These are phyloP conservation scores for Bergia sp. DNA, from an alignment of 92 coral and sea anemone species.

Conservation along the genomic window DNA sequence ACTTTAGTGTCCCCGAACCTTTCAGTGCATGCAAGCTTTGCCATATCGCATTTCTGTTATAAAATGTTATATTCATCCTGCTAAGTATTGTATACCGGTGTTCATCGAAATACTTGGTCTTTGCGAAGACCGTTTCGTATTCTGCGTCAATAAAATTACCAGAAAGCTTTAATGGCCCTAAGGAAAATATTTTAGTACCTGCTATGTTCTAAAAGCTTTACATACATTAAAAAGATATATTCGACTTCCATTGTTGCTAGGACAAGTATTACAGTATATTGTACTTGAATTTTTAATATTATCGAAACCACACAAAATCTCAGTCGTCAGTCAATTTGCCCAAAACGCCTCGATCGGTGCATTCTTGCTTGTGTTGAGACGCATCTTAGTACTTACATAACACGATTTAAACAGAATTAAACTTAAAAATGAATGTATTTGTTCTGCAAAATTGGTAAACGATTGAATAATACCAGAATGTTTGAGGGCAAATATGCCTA, in stretches of 20 bases:
- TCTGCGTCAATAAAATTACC: background rate
- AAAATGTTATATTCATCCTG: background rate
- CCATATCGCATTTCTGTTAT: too few relatives aligned
- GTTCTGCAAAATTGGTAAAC: too few relatives aligned
- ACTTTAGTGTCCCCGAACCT: too few relatives aligned
- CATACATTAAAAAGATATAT: too few relatives aligned
- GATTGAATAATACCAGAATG: too few relatives aligned
- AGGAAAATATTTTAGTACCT: too few relatives aligned
- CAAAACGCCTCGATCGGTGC: background rate
- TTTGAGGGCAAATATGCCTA: background rate
- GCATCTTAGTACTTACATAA: background rate
- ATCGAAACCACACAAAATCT: background rate
- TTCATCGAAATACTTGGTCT: background rate
- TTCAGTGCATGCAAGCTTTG: too few relatives aligned
- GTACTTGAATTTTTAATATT: background rate
- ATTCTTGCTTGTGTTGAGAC: background rate
- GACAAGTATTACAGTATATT: background rate
- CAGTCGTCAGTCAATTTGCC: background rate
- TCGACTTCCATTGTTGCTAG: background rate
- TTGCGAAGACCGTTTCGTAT: too few relatives aligned
- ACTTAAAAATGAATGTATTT: too few relatives aligned
- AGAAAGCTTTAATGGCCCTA: background rate
- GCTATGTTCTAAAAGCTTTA: too few relatives aligned
- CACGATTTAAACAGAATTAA: too few relatives aligned
- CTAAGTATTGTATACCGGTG: background rate